Evolutionary conservation across 2,113 vertebrate genomes (phyloP).

Genomic region (Albula glossodonta): DNA sequence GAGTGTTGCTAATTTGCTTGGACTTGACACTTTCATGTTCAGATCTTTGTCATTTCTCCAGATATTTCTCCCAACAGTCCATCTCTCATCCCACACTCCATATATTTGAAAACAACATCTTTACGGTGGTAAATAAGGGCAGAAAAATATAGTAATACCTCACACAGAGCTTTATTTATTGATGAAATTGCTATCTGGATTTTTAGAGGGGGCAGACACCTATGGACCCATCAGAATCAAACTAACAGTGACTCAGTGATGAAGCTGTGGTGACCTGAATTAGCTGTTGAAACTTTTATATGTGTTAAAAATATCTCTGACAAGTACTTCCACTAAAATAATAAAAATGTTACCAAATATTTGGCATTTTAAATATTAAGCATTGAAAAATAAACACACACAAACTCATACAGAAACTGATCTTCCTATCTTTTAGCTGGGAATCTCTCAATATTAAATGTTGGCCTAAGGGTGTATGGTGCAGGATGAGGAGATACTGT

Average conservation of each 20-base stretch:
- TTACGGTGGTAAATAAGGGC: neutral
- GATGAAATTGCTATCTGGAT: neutral
- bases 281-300: too few species aligned
- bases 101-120: neutral
- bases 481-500: slow-evolving; percentile 45
- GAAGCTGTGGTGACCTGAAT: neutral
- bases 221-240: neutral
- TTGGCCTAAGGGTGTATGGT: slow-evolving; percentile 51
- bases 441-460: slow-evolving; percentile 67
- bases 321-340: too few species aligned
- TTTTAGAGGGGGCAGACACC: neutral
- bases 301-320: too few species aligned
- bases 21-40: slow-evolving; percentile 4
- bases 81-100: neutral
- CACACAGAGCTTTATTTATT: neutral
- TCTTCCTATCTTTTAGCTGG: slow-evolving; percentile 31
- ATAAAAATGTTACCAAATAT: too few species aligned
- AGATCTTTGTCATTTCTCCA: slow-evolving; percentile 4
- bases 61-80: slow-evolving; percentile 18
- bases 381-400: neutral
- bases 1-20: slow-evolving; percentile 1
- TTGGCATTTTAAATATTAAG: too few species aligned
- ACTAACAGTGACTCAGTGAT: neutral
- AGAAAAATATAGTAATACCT: neutral
- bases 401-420: neutral